phyloP scores from a whole-genome alignment of 2,113 vertebrate genomes.

The Triplophysa dalaica region DNA sequence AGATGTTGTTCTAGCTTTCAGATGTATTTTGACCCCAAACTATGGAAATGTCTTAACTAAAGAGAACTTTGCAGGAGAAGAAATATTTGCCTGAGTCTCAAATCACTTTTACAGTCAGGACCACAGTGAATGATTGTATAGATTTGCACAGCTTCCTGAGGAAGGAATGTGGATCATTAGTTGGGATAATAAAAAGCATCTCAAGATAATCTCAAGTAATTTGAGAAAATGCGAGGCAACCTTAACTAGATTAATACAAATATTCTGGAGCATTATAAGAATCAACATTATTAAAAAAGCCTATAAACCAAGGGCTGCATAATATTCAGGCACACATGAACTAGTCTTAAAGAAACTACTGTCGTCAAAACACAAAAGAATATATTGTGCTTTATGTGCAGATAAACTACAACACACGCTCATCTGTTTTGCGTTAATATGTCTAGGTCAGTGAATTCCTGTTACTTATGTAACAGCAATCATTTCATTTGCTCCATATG shows the following conservation, averaged over 20 bases:
- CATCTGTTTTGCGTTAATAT: constrained; percentile 34
- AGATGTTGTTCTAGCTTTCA: too few species aligned
- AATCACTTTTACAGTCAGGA: too few species aligned
- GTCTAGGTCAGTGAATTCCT: constrained; percentile 33
- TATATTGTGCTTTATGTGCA: neutral
- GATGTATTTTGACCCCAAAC: too few species aligned
- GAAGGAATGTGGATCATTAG: too few species aligned
- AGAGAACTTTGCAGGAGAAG: too few species aligned
- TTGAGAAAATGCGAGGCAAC: neutral
- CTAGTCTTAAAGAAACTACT: neutral
- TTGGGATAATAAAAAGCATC: too few species aligned
- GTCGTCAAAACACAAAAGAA: neutral
- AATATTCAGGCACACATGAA: neutral
- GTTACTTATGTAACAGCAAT: constrained; percentile 38
- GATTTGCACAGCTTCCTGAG: too few species aligned
- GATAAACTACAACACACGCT: constrained; percentile 20
- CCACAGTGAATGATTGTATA: too few species aligned
- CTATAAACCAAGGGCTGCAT: neutral
- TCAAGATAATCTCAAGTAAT: neutral
- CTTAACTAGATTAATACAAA: too few species aligned
- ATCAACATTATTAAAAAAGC: neutral
- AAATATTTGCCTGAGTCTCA: too few species aligned
- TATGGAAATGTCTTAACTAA: too few species aligned
- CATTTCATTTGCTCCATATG: constrained; percentile 19
- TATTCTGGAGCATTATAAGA: neutral